Evolutionary conservation across 1,140 invertebrate genomes (phyloP), one percentile per base, ranked within the genome.

Genomic region (Zelostemma sp.): DNA sequence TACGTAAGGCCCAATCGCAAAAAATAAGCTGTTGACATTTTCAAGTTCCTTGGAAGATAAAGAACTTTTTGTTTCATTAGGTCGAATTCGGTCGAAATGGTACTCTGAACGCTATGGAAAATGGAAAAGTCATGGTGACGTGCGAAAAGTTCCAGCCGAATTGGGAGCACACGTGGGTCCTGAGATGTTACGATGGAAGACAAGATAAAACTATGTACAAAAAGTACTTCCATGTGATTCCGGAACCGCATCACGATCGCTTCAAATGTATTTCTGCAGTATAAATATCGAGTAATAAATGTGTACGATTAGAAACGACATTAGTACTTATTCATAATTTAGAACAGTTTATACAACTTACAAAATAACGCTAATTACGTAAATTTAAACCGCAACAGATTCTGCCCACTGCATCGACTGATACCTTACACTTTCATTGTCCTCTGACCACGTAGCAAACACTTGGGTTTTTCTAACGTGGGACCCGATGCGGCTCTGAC

Each of bases 201-300:
- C 33, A n/a, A n/a, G 81, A 89, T 71, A 77, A 86, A 73, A 84
- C 83, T n/a, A 91, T 95, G 73, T 92, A 91, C 73, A 95, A 95
- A 78, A 95, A 94, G 78, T 91, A 93, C 73, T 93, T 91, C 65
- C 91, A 95, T 87, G 87, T 95, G 40, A 88, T 95, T 72, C 90
- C 93, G 0, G 82, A 91, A 31, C 87, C 89, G 48, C 91, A 93
- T 73, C 91, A 93, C 68, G 86, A 88, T 51, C 87, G 88, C 65
- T 95, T 95, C 77, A 91, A 90, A 72, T 80, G 94, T 35, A 86
- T 93, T 53, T 90, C 94, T 79, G 86, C 89, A 85, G 74, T 92
- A 11, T 91, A 87, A 85, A 73, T 69, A 6, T 63, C 18, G 43
- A 47, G 50, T 35, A 48, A 53, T 40, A 15, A 8, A n/a, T n/a